These are phyloP conservation scores for Prosopocoilus inquinatus DNA, from an alignment of 2,888 invertebrate genomes.

Conservation along the genomic window DNA sequence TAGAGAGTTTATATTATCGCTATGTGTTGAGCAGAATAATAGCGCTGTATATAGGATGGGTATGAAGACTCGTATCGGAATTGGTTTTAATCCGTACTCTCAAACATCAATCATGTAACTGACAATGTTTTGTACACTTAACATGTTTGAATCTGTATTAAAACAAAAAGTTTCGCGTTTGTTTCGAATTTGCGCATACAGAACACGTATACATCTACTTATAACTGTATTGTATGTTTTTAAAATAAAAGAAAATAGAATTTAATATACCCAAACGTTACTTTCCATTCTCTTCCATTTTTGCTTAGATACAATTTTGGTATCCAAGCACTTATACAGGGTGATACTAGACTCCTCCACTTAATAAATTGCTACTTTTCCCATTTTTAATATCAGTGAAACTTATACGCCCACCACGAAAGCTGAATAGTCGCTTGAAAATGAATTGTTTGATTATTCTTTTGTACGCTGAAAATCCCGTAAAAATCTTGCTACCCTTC, in stretches of 20 bases:
- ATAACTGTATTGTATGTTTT: constrained; percentile 19
- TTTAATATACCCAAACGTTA: constrained; percentile 15
- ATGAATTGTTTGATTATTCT: too few relatives aligned
- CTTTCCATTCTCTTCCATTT: neutral
- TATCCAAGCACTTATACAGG: too few relatives aligned
- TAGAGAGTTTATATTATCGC: constrained; percentile 28
- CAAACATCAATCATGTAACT: too few relatives aligned
- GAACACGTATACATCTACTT: constrained; percentile 15
- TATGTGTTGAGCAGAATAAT: constrained; percentile 7
- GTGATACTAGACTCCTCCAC: too few relatives aligned
- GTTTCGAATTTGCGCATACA: too few relatives aligned
- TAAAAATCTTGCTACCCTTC: too few relatives aligned
- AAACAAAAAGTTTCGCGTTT: neutral
- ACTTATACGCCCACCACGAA: too few relatives aligned
- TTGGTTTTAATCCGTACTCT: neutral
- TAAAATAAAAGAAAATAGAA: constrained; percentile 19
- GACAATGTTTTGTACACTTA: too few relatives aligned
- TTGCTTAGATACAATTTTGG: neutral
- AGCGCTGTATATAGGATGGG: constrained; percentile 10
- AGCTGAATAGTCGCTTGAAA: too few relatives aligned
- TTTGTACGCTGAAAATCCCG: too few relatives aligned
- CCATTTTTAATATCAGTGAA: too few relatives aligned
- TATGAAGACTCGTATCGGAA: constrained; percentile 4
- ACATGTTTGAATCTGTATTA: constrained; percentile 5
- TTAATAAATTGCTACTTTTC: too few relatives aligned